A percentile compares a stretch with the other conserved stretches of the same genome.
phyloP scores from a whole-genome alignment of 2,888 invertebrate genomes.

The Idaea straminata region DNA sequence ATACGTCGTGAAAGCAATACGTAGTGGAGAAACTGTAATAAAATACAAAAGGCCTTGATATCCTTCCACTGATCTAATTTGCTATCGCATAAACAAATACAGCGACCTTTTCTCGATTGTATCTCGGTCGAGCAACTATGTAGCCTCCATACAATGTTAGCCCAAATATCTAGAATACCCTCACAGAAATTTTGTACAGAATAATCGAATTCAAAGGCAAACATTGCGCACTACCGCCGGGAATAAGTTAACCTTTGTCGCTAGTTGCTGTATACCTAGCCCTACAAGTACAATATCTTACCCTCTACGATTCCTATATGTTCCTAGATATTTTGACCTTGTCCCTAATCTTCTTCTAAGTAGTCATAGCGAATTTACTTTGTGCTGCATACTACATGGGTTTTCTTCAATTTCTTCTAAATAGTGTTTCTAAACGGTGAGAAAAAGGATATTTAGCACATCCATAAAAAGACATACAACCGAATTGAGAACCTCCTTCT shows the following conservation, averaged over 20 bases:
- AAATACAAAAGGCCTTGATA: neutral
- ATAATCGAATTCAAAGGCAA: constrained; percentile 3
- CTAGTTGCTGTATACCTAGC: neutral
- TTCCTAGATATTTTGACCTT: neutral
- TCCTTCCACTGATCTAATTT: constrained; percentile 1
- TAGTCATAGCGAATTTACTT: neutral
- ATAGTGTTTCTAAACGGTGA: too few relatives aligned
- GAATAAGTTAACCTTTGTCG: constrained; percentile 4
- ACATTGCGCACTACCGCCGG: constrained; percentile 3
- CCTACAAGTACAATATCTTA: neutral
- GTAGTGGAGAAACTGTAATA: neutral
- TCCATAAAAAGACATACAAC: too few relatives aligned
- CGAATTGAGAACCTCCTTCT: too few relatives aligned
- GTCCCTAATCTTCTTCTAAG: neutral
- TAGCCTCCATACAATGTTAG: neutral
- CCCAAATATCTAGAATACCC: neutral
- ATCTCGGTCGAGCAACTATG: constrained; percentile 1
- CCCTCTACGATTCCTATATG: neutral
- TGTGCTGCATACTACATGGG: neutral
- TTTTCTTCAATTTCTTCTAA: too few relatives aligned
- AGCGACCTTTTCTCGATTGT: constrained; percentile 1
- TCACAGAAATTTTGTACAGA: constrained; percentile 35
- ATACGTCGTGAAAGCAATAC: neutral
- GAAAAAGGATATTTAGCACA: too few relatives aligned
- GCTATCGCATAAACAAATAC: neutral